Evolutionary conservation across 2,888 invertebrate species (phyloP), one percentile per base, ranked within the genome.

Genomic region (Agriotes lineatus): DNA sequence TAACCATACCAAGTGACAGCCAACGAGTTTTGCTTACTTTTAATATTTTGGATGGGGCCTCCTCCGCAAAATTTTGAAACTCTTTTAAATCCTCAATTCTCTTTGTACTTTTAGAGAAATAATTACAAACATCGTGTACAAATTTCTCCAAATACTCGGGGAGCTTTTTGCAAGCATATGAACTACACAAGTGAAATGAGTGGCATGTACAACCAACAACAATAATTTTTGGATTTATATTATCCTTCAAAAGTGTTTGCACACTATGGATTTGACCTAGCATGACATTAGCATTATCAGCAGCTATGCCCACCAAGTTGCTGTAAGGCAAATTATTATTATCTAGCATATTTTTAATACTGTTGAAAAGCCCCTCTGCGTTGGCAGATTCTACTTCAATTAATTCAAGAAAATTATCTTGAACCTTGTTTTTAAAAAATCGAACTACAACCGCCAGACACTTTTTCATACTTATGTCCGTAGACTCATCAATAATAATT

Each of bases 401-500:
- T 39, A 12, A 39, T 2, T n/a, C 57, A 5, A 25, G 7, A 7
- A 25, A 25, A 25, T 3, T 5, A 25, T 25, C 25, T 5, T 7
- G 3, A 7, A 65, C 35, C 52, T 69, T 6, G 54, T 70, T 16
- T 35, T 72, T 65, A 60, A 20, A 73, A 66, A 61, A 73, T 65
- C 69, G 39, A 7, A 57, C 35, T 19, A 75, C 67, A 18, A 75
- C 16, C 10, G 58, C 75, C 30, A 74, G 42, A 19, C 68, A 69
- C 22, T 74, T 75, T 62, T 74, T 19, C 4, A 67, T 72, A 1
- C 64, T 18, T 0, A 76, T 57, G 63, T 75, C 75, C 0, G 77
- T 77, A n/a, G 75, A 72, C 57, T 77, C 75, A 60, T 77, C 76
- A 16, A 77, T 64, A 19, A 78, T 78, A 3, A 75, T 12, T 4